Evolutionary conservation across 2,797 vertebrate species (phyloP), one percentile per base, ranked within the genome.

Genomic region (Lycodopsis pacificus): DNA sequence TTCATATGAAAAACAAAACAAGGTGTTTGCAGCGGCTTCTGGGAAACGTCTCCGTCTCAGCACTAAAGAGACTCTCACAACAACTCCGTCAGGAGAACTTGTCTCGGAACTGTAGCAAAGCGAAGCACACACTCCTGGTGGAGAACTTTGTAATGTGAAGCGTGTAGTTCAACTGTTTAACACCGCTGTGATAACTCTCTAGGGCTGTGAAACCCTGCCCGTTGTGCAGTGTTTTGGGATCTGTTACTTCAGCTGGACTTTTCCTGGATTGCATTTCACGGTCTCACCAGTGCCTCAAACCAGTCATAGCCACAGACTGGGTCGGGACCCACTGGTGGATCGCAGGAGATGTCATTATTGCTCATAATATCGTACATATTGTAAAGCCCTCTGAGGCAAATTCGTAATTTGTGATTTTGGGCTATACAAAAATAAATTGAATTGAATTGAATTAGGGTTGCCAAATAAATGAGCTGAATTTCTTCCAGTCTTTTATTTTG

Each of bases 21-120:
- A 72, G 13, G 3, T 36, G 2, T 3, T 4, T 13, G 20, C 54
- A 65, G n/a, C 27, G 34, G 66, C 40, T 42, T 34, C 7, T 1
- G 40, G 40, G 12, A 79, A 74, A 69, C 32, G 20, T 53, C 46
- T 46, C 14, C 7, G 7, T 44, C 22, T 42, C 17, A 4, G 34
- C 54, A 73, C 32, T 61, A 30, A 6, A 15, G 71, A 10, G 7
- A 49, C 36, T 71, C 34, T 56, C 64, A 27, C 77, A 73, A 51
- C 22, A 53, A 7, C 38, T 25, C 34, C 20, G 48, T 56, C 27
- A 73, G 56, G 22, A 48, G 2, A 40, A 19, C 58, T 30, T 40
- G n/a, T 46, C 38, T 51, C 10, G 40, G 64, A 65, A 69, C 65
- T 25, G 1, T 5, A 38, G 7, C n/a, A 34, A 34, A 61, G 40